Evolutionary conservation across 2,797 vertebrate genomes (phyloP), one percentile per base, ranked within the genome.

Genomic region (Pteropus rufus): DNA sequence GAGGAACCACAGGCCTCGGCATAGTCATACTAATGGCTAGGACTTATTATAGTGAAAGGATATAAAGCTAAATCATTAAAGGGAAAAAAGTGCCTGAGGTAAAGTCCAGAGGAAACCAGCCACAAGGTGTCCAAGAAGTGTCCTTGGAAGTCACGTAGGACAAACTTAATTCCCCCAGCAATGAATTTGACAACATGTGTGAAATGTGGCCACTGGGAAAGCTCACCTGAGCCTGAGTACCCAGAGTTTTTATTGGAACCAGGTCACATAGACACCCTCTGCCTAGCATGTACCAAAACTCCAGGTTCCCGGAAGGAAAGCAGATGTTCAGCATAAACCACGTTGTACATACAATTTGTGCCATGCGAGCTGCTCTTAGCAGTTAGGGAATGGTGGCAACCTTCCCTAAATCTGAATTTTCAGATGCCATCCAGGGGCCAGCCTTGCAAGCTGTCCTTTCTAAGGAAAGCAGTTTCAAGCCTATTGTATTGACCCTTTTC

Each of bases 31-130:
- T 54, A 4, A 11, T 39, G 31, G 19, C 79, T 91, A 75, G 36
- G 36, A 80, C 80, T 75, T 76, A 41, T 76, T 65, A 41, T 4
- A 36, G 3, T 0, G 0, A 77, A 86, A 80, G 67, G 7, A 11
- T 54, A n/a, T 36, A 80, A 94, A 79, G 36, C 62, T 86, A 44
- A 93, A 72, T 96, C 34, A 93, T 21, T 34, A 77, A 76, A 89
- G 8, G 39, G 46, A 52, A 91, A 91, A 83, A 41, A 23, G 16
- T 52, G 3, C 12, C 6, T 67, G 26, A 24, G 39, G 5, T 21
- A 72, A 41, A 89, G 73, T 65, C 21, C 31, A 29, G n/a, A 91
- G 44, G 52, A 82, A 54, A 64, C 21, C 5, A n/a, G 10, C 4
- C n/a, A 67, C 39, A 82, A n/a, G 24, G 24, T 80, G 86, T 60